Evolutionary conservation across 2,113 vertebrate genomes (phyloP), one percentile per base, ranked within the genome.

Genomic region (Ondatra zibethicus): DNA sequence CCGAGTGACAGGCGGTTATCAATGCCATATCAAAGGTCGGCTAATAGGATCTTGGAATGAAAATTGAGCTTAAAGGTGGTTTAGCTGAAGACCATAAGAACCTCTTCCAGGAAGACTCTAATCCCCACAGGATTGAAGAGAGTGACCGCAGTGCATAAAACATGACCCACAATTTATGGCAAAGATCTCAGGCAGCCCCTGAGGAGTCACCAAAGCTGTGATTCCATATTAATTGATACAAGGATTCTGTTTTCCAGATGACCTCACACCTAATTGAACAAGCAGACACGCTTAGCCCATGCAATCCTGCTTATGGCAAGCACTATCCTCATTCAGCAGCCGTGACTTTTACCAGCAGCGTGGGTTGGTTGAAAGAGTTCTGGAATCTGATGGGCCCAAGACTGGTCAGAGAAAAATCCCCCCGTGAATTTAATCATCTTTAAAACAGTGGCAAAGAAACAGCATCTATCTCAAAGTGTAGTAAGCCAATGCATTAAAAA

Each of bases 231-330:
- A 96, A 93, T 73, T 96, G 97, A 88, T 81, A 91, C 81, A 92
- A 92, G 66, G 58, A 58, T 36, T 39, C 90, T 94, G 81, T 85
- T 96, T 96, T 97, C 95, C 97, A 96, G 92, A 94, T 97, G 96
- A 97, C 88, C 90, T 95, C 88, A 93, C 16, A 36, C 11, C 72
- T 97, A 88, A 91, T 66, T 94, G 94, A 94, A 89, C 52, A 88
- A 96, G 70, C 89, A 52, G n/a, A 50, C 33, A 36, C 50, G 50
- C 9, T 61, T 85, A 36, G 4, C 68, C 73, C 66, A 88, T 33
- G 66, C 52, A 63, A 90, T 50, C 89, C 27, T 52, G 39, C 65
- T 78, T 89, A 93, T 5, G 66, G 68, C 23, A 70, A 50, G 52
- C 52, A 70, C 93, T 80, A 68, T 55, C 29, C 4, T 61, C 84